Percentiles rank a stretch among this genome's conserved stretches.
Conservation (phyloP, 2,888 invertebrate genomes). For the Quadroppia sp. region DNA sequence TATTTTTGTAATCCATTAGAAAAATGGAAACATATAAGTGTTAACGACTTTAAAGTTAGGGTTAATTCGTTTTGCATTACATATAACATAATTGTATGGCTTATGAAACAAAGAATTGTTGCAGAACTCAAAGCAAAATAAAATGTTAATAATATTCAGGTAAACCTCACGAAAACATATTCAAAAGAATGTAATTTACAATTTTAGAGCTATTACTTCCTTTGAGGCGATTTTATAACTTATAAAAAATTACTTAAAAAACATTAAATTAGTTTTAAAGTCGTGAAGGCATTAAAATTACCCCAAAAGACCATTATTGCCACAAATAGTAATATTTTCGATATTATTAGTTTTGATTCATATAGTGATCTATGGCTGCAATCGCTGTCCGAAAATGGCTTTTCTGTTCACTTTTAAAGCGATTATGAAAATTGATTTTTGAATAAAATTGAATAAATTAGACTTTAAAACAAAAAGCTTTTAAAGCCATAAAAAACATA, state of each 20-base stretch:
- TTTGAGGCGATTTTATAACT: background rate
- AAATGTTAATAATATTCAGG: constrained; percentile 26
- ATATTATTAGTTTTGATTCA: background rate
- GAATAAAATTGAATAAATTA: too few species aligned
- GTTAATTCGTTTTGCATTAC: constrained; percentile 9
- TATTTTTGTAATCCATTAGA: constrained; percentile 11
- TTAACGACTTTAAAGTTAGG: background rate
- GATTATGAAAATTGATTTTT: too few species aligned
- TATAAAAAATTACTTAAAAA: constrained; percentile 11
- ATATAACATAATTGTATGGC: background rate
- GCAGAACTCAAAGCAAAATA: background rate
- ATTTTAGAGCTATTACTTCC: constrained; percentile 12
- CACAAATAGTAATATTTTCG: too few species aligned
- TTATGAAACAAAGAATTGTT: background rate
- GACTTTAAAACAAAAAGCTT: too few species aligned
- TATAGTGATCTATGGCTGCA: too few species aligned
- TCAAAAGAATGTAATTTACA: constrained; percentile 22
- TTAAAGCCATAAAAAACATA: too few species aligned
- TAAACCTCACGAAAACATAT: constrained; percentile 26
- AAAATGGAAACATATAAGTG: background rate
- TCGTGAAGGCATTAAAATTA: background rate
- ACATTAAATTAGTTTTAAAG: background rate
- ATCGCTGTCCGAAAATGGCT: too few species aligned
- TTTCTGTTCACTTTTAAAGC: too few species aligned
- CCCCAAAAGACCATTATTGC: too few species aligned